Evolutionary conservation across 2,888 invertebrate genomes (phyloP), one percentile per base, ranked within the genome.

Genomic region (Cryptophagus acutangulus): DNA sequence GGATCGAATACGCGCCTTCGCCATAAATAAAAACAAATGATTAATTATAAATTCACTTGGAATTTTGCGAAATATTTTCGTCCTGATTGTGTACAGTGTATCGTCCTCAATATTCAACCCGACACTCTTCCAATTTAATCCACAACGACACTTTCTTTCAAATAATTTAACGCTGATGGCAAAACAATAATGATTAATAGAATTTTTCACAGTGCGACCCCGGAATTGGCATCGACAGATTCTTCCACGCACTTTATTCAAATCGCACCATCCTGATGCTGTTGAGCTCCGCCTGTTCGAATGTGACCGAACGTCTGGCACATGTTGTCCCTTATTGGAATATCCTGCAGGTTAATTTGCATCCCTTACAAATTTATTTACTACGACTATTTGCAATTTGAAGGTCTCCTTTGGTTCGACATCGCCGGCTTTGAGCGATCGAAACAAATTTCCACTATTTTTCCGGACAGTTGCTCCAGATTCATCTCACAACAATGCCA

Each of bases 281-380:
- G 36, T 73, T 93, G 39, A 92, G 92, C n/a, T 83, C 88, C 1
- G 86, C 89, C 2, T 91, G 90, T 65, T 89, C 91, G 0, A 90
- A 91, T 60, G 92, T 93, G 39, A 91, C 91, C 0, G 89, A 92
- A 71, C 87, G 87, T 61, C 76, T 93, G 46, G 92, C 91, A 18
- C 87, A 91, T 71, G 86, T 93, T 40, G 89, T 89, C 17, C 88
- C 90, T 3, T 89, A 91, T 62, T 92, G 91, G 91, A 92, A 91
- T 65, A 85, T 93, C 54, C 81, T 92, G 6, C 87, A 93, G 80
- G 89, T 88, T 15, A 31, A 29, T 5, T 31, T 31, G 16, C 15
- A 20, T 20, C 24, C 24, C 6, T n/a, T n/a, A n/a, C n/a, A n/a
- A n/a, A n/a, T n/a, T 26, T n/a, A n/a, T 12, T 6, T n/a, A 26